Evolutionary conservation across 2,888 invertebrate genomes (phyloP), one percentile per base, ranked within the genome.

Genomic region (Lottia gigantea): DNA sequence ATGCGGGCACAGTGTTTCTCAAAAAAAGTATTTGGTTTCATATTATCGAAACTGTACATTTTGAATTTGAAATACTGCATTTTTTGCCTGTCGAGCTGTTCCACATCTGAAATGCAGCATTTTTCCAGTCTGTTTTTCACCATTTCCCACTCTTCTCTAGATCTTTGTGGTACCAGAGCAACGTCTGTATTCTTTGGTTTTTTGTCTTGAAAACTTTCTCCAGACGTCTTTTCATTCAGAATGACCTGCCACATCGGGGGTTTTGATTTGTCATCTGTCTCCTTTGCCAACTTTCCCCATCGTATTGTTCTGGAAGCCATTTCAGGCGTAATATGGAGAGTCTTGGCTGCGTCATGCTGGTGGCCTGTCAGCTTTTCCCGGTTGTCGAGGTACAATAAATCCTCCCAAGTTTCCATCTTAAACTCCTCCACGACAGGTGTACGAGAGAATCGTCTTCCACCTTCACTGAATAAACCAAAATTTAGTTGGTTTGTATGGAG

Each of bases 211-310:
- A 72, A 72, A 31, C 70, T 67, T 31, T 72, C 73, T 64, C 75
- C 71, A 3, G 75, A 71, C 12, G 75, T 73, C 67, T 80, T 82
- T 65, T 80, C 80, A 63, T 74, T 74, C 26, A 80, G 80, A 0
- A 82, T 76, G 63, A 74, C 76, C 62, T 79, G 80, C 82, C 82
- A 82, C 26, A 80, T 73, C 0, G 82, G 78, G 31, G 74, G 55
- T 70, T 75, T 78, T 49, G 67, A 74, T 12, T 63, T 49, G 14
- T 72, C 67, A 16, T 46, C 55, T 3, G 46, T 23, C 15, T 15
- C 23, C 40, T 55, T 23, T 45, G 61, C 26, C 62, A 45, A 46
- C 63, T 70, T n/a, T 19, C 19, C 62, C 64, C 71, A 16, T 70
- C 71, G 61, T 62, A 62, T n/a, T 62, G 47, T 7, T 62, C 70